Evolutionary conservation across 2,113 vertebrate genomes (phyloP).

Genomic region (mouse (Mus musculus)): GRCm39 chr9:14600001-14600500

Average conservation of each 20-base stretch:
- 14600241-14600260: neutral
- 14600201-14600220: neutral
- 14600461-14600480: neutral
- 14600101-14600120: neutral
- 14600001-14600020: neutral
- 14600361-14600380: neutral
- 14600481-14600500: neutral
- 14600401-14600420: neutral
- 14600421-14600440: neutral
- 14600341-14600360: neutral
- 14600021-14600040: neutral
- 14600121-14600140: neutral
- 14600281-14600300: neutral
- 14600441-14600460: too few relatives aligned
- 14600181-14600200: too few relatives aligned
- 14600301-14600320: neutral
- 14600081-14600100: neutral
- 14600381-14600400: neutral
- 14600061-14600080: too few relatives aligned
- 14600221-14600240: too few relatives aligned
- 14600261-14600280: neutral
- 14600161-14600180: neutral
- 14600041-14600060: neutral
- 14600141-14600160: constrained; percentile 4
- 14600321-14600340: neutral